Conservation (phyloP, 2,888 invertebrate genomes). For the Teleogryllus oceanicus region DNA sequence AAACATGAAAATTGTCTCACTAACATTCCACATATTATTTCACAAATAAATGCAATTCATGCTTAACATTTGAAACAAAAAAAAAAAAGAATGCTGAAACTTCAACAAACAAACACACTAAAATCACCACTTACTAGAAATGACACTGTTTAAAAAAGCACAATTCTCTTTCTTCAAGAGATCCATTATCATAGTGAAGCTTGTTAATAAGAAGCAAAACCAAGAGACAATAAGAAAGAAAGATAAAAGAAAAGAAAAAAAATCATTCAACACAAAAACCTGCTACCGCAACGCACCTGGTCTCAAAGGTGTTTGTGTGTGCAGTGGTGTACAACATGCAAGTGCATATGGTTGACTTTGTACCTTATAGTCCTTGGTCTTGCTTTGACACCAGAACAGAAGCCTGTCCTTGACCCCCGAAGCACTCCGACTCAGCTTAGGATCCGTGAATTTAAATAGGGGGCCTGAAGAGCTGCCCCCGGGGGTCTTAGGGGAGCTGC, state of each 20-base stretch:
- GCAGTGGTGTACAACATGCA: constrained; percentile 23
- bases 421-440: constrained; percentile 84
- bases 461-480: constrained; percentile 62
- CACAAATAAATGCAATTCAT: too few species aligned
- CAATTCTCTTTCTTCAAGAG: too few species aligned
- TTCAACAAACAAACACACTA: too few species aligned
- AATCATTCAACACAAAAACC: not conserved
- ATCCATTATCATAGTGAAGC: not conserved
- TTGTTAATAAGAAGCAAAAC: constrained; percentile 24
- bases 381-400: constrained; percentile 94
- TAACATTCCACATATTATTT: too few species aligned
- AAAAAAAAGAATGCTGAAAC: too few species aligned
- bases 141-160: too few species aligned
- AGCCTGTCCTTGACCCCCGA: constrained; percentile 94
- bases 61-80: too few species aligned
- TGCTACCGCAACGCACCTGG: constrained; percentile 28
- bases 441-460: constrained; percentile 88
- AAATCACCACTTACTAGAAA: too few species aligned
- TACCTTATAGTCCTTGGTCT: constrained; percentile 98
- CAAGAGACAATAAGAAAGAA: constrained; percentile 3
- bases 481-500: constrained; percentile 73
- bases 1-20: too few species aligned
- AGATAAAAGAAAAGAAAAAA: not conserved
- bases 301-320: constrained; percentile 26
- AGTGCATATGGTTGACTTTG: constrained; percentile 35